Evolutionary conservation across 2,113 vertebrate species (phyloP).

Genomic region (Pheucticus melanocephalus): DNA sequence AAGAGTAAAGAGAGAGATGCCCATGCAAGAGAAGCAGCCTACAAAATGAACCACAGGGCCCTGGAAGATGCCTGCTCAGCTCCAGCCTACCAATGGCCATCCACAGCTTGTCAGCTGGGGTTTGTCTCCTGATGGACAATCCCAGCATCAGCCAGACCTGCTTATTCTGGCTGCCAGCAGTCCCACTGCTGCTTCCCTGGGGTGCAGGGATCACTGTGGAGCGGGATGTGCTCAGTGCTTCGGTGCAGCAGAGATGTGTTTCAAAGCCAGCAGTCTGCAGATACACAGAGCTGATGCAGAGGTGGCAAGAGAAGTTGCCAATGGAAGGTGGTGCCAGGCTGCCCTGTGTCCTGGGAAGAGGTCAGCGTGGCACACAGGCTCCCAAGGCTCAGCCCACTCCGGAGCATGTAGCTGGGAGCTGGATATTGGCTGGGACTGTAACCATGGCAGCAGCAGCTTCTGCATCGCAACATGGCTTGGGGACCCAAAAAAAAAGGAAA

Average conservation of each 20-base stretch:
- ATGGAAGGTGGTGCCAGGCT: neutral
- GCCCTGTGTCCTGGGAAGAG: neutral
- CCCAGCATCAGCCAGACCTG: neutral
- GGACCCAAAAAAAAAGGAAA: neutral
- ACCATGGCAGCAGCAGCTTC: slow-evolving; percentile 75
- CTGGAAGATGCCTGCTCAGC: neutral
- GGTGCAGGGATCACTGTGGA: neutral
- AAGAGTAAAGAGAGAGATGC: neutral
- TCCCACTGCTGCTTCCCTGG: neutral
- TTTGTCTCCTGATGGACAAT: neutral
- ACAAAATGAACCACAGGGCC: neutral
- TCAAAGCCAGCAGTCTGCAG: neutral
- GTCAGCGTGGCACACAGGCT: neutral
- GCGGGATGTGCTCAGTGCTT: rapidly evolving
- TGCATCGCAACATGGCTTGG: slow-evolving; percentile 44
- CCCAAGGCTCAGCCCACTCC: neutral
- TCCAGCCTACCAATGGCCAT: rapidly evolving
- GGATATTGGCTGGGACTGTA: slow-evolving; percentile 50
- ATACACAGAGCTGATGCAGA: neutral
- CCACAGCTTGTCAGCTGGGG: neutral
- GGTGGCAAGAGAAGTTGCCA: neutral
- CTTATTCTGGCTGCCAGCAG: neutral
- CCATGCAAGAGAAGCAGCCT: neutral
- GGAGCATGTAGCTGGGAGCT: neutral
- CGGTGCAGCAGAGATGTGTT: rapidly evolving